Evolutionary conservation across 2,113 vertebrate genomes (phyloP).

Genomic region (Polyodon spathula): DNA sequence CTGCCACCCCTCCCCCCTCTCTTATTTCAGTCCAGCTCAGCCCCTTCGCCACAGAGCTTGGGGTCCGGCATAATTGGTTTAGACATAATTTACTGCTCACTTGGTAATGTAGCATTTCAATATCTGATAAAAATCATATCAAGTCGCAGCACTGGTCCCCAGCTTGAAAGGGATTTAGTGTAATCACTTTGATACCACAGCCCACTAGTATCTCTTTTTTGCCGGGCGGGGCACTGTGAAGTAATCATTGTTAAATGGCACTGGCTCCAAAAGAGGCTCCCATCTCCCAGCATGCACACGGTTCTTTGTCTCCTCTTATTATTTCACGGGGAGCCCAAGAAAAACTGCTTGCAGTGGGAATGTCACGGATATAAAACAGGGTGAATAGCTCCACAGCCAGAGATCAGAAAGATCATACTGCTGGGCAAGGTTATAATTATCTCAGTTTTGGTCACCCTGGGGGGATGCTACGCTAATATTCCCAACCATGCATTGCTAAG

Average conservation of each 20-base stretch:
- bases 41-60: slow-evolving; percentile 46
- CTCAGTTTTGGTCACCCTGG: slow-evolving; percentile 24
- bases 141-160: slow-evolving; percentile 61
- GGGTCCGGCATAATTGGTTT: slow-evolving; percentile 73
- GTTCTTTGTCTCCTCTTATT: slow-evolving; percentile 30
- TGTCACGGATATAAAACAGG: slow-evolving; percentile 37
- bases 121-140: slow-evolving; percentile 80
- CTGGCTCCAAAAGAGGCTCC: slow-evolving; percentile 35
- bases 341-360: slow-evolving; percentile 35
- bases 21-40: slow-evolving; percentile 13
- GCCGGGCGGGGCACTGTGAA: slow-evolving; percentile 43
- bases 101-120: slow-evolving; percentile 79
- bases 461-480: slow-evolving; percentile 17
- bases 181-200: slow-evolving; percentile 66
- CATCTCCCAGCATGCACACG: slow-evolving; percentile 31
- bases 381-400: slow-evolving; percentile 25
- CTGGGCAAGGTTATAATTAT: slow-evolving; percentile 37
- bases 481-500: slow-evolving; percentile 9
- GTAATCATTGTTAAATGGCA: slow-evolving; percentile 39
- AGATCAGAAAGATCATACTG: slow-evolving; percentile 22
- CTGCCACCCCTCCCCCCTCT: no score
- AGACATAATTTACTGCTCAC: slow-evolving; percentile 80
- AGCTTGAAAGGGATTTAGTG: slow-evolving; percentile 65
- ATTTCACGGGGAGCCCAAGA: slow-evolving; percentile 23
- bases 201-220: slow-evolving; percentile 34